These are phyloP conservation scores for Lepilemur septentrionalis DNA, from an alignment of 2,797 vertebrate genomes.

Conservation along the genomic window DNA sequence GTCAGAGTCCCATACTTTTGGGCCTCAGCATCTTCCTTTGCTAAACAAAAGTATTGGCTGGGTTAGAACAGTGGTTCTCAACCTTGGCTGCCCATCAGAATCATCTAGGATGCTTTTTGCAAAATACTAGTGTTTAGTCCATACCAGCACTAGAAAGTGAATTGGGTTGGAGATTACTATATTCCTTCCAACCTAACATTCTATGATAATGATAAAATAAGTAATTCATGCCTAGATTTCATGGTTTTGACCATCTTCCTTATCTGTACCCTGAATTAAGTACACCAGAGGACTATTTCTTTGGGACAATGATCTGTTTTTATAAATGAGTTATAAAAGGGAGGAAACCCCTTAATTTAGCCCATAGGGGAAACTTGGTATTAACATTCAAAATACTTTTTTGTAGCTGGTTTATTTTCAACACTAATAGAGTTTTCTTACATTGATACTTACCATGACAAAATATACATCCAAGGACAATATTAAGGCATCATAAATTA, in stretches of 20 bases:
- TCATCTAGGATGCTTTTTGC: not conserved
- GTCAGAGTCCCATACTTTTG: not conserved
- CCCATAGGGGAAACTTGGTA: not conserved
- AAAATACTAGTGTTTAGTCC: not conserved
- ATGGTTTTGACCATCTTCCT: not conserved
- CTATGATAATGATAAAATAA: not conserved
- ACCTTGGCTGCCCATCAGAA: not conserved
- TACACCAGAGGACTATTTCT: not conserved
- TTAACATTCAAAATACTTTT: not conserved
- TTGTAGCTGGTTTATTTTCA: not conserved
- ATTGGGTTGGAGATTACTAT: not conserved
- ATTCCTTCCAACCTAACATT: not conserved
- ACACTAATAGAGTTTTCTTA: not conserved
- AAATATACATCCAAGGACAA: not conserved
- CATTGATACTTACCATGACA: not conserved
- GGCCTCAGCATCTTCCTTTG: not conserved
- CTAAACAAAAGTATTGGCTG: not conserved
- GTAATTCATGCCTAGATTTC: not conserved
- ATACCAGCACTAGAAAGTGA: not conserved
- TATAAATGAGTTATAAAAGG: constrained; percentile 1
- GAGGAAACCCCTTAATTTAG: not conserved
- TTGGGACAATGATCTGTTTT: not conserved
- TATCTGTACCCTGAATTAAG: not conserved
- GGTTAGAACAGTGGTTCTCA: not conserved
- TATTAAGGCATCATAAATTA: not conserved